A percentile compares a stretch with the other conserved stretches of the same genome.
These are phyloP conservation scores for Fulmarus glacialis DNA, from an alignment of 2,113 vertebrate species.

Conservation along the genomic window DNA sequence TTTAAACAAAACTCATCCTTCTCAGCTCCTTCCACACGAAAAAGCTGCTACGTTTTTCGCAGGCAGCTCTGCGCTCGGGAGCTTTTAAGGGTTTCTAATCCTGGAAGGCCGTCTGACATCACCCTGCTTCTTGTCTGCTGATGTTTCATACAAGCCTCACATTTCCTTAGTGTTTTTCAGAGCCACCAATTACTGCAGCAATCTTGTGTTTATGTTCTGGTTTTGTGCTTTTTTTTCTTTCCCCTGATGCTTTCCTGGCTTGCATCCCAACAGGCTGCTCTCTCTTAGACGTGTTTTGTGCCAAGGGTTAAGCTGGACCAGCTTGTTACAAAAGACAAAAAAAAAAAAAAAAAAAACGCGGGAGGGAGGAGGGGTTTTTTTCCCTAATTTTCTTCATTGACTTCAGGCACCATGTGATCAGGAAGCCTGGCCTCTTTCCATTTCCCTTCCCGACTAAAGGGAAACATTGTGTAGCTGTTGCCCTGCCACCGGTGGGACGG, in stretches of 20 bases:
- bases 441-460: constrained; percentile 93
- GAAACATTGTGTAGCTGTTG: constrained; percentile 88
- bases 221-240: constrained; percentile 58
- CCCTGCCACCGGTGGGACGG: constrained; percentile 82
- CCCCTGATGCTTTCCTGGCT: constrained; percentile 73
- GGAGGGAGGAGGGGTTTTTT: constrained; percentile 16
- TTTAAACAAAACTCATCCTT: not conserved
- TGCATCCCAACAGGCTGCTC: constrained; percentile 70
- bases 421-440: constrained; percentile 94
- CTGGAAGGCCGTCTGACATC: constrained; percentile 92
- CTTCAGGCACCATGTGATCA: constrained; percentile 88
- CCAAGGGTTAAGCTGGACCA: constrained; percentile 77
- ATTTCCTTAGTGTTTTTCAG: constrained; percentile 86
- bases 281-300: constrained; percentile 39
- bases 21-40: constrained; percentile 44
- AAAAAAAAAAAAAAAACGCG: not conserved
- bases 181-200: constrained; percentile 82
- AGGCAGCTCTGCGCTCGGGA: constrained; percentile 31
- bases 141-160: constrained; percentile 87
- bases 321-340: constrained; percentile 22
- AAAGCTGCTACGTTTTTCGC: constrained; percentile 12
- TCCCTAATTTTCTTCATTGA: constrained; percentile 78
- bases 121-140: constrained; percentile 84
- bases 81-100: constrained; percentile 99
- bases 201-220: constrained; percentile 80